Conservation (phyloP, 2,888 invertebrate genomes). For the Andrena haemorrhoa region DNA sequence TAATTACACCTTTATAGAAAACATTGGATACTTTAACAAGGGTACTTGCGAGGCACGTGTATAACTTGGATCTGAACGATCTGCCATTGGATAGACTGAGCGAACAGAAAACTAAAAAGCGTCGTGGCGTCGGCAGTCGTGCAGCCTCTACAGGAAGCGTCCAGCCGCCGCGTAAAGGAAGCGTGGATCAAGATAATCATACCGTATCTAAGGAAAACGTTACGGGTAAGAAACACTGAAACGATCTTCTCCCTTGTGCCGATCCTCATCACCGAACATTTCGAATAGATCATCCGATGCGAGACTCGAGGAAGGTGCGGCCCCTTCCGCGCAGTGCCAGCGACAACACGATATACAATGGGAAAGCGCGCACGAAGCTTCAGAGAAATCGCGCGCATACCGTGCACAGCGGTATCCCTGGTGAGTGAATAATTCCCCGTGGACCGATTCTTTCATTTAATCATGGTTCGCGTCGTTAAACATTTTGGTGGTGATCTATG, state of each 20-base stretch:
- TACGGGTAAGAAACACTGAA: constrained; percentile 73
- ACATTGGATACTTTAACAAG: constrained; percentile 98
- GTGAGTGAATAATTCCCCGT: constrained; percentile 76
- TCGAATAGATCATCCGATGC: constrained; percentile 78
- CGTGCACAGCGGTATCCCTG: constrained; percentile 79
- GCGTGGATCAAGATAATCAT: constrained; percentile 80
- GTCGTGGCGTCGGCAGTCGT: constrained; percentile 85
- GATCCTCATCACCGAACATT: background rate
- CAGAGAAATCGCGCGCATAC: constrained; percentile 78
- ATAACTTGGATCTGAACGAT: constrained; percentile 96
- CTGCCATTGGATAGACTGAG: constrained; percentile 92
- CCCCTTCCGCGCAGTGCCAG: constrained; percentile 84
- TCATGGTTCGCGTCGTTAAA: background rate
- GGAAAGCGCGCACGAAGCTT: constrained; percentile 79
- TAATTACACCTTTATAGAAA: constrained; percentile 87
- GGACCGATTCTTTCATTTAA: background rate
- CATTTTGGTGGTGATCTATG: constrained; percentile 19
- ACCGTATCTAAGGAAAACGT: constrained; percentile 80
- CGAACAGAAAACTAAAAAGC: constrained; percentile 91
- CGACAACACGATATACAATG: constrained; percentile 83
- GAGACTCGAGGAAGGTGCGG: constrained; percentile 81
- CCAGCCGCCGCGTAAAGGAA: constrained; percentile 82
- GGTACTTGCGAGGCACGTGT: constrained; percentile 97
- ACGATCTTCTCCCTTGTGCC: too few species aligned
- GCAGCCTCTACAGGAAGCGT: constrained; percentile 83